phyloP scores from a whole-genome alignment of 2,113 vertebrate species.

The Corythaixoides concolor region DNA sequence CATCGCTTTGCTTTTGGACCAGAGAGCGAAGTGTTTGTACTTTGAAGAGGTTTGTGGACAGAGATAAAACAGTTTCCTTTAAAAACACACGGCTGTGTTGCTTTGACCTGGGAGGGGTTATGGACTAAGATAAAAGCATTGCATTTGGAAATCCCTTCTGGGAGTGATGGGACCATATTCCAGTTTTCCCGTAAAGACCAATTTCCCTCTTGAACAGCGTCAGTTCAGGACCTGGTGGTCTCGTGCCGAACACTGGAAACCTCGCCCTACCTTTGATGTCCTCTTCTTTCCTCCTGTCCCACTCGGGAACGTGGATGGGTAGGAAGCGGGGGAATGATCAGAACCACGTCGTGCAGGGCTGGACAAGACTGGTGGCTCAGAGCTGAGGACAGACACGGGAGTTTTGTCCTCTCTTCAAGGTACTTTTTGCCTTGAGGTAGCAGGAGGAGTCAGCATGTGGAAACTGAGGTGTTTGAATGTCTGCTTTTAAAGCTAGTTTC shows the following conservation, averaged over 20 bases:
- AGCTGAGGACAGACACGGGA: fast-evolving
- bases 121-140: constrained; percentile 28
- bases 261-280: not conserved
- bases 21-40: not conserved
- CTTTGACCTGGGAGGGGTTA: constrained; percentile 34
- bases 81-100: not conserved
- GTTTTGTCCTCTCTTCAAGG: not conserved
- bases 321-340: not conserved
- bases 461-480: not conserved
- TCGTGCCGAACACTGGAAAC: not conserved
- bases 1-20: not conserved
- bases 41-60: constrained; percentile 49
- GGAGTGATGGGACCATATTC: not conserved
- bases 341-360: fast-evolving
- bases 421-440: not conserved
- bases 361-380: not conserved
- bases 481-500: not conserved
- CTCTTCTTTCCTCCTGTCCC: not conserved
- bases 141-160: not conserved
- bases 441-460: not conserved
- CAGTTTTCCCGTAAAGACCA: not conserved
- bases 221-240: not conserved
- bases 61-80: constrained; percentile 55
- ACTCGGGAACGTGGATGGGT: not conserved
- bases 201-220: not conserved